Base-by-base conservation (phyloP, 2,113 vertebrate genomes). In the Noturus placidus region DNA sequence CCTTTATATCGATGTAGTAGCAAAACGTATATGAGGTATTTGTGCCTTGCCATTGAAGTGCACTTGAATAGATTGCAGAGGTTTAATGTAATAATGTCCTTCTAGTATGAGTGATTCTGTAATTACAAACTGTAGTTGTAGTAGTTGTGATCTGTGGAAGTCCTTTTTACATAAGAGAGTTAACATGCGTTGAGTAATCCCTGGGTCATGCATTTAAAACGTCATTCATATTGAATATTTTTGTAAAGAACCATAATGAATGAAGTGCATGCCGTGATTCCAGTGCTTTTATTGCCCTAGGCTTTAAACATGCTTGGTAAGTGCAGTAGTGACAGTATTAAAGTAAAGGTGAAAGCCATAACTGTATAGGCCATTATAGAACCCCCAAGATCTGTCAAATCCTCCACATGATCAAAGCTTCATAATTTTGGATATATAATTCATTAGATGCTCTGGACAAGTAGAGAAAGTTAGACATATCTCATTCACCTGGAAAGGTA, bases 1-100 rank as follows among this genome's bases (percentile, higher is more conserved):
- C 30, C 86, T 87, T 89, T 90, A 88, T 84, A 88, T 85, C 65
- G 87, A 52, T 33, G 33, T 69, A 82, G 83, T 85, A 89, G 83
- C 82, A 87, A 83, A 88, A 70, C 86, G 20, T 87, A 84, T 89
- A 89, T 85, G 84, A 74, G 85, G n/a, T 70, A 57, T 46, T 77
- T 19, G 79, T 84, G 50, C 52, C 15, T 86, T 69, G 54, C 25
- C 56, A 83, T 57, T 85, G 80, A 50, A 88, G 56, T 81, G 52
- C 63, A 63, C 46, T 63, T 61, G n/a, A 86, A 52, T 79, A 89
- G 80, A 72, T 85, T 85, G n/a, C n/a, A 35, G 57, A 84, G 50
- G n/a, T 81, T 84, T 84, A 22, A 63, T 87, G 20, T 69, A 78
- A 82, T 67, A 61, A 85, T 72, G 72, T 69, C 65, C 85, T 61